phyloP scores from a whole-genome alignment of 2,113 vertebrate species.

The Ctenomys sociabilis region DNA sequence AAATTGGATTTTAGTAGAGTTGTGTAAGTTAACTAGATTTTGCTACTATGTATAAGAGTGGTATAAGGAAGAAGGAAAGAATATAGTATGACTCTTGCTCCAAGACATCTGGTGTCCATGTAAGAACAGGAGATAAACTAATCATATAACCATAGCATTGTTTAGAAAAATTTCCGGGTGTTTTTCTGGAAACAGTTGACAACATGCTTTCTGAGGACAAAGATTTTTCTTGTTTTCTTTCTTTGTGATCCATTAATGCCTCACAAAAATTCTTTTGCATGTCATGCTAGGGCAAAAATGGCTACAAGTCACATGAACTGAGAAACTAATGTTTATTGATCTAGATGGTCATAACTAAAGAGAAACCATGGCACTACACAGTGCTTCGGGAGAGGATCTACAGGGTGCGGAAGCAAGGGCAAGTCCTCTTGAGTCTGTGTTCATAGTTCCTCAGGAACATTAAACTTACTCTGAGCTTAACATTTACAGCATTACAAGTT shows the following conservation, averaged over 20 bases:
- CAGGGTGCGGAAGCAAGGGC: not conserved
- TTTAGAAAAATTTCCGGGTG: not conserved
- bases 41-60: not conserved
- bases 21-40: slow-evolving; percentile 3
- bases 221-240: not conserved
- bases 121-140: not conserved
- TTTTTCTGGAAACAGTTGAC: not conserved
- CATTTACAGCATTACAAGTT: not conserved
- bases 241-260: not conserved
- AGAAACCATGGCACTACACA: not conserved
- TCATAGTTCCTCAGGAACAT: not conserved
- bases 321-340: not conserved
- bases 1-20: slow-evolving; percentile 12
- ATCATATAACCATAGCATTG: no score
- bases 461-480: not conserved
- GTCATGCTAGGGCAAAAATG: not conserved
- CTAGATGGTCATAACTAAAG: not conserved
- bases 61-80: not conserved
- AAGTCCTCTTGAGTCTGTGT: not conserved
- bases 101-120: not conserved
- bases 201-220: not conserved
- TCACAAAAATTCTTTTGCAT: not conserved
- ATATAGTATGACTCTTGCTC: not conserved
- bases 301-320: not conserved
- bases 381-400: not conserved